A percentile compares a stretch with the other conserved stretches of the same genome.
These are phyloP conservation scores for Pelagia noctiluca DNA, from an alignment of 30 jellyfish, hydroid and myxozoan species.

Conservation along the genomic window DNA sequence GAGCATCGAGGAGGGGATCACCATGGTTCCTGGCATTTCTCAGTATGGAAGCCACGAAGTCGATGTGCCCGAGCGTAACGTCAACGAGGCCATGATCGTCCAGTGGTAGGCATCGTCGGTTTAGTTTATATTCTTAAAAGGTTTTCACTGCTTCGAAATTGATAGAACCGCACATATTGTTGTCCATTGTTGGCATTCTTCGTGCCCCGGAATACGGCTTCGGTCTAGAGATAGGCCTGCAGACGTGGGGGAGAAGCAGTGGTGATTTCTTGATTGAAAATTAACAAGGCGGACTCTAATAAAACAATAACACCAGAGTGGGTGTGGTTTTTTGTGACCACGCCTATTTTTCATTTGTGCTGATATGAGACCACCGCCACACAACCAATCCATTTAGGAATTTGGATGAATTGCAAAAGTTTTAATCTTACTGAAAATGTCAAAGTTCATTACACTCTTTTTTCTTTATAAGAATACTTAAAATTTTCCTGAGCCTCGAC, in stretches of 20 bases:
- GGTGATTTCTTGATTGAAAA: not conserved
- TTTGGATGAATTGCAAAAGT: too few species aligned
- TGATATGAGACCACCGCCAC: not conserved
- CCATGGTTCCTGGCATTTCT: constrained; percentile 37
- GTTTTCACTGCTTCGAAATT: not conserved
- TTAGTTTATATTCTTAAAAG: not conserved
- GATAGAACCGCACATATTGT: not conserved
- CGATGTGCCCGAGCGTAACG: constrained; percentile 46
- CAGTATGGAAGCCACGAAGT: constrained; percentile 18
- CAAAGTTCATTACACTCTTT: too few species aligned
- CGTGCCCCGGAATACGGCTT: not conserved
- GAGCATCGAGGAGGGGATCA: constrained; percentile 22
- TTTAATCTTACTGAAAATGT: too few species aligned
- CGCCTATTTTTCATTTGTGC: not conserved
- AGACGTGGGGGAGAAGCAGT: not conserved
- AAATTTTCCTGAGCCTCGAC: too few species aligned
- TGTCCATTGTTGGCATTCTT: not conserved
- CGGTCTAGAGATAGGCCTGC: not conserved
- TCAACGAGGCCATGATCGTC: constrained; percentile 33
- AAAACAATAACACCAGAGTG: too few species aligned
- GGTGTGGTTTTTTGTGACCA: too few species aligned
- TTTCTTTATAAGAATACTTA: too few species aligned
- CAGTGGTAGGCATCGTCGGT: constrained; percentile 24
- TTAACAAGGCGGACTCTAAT: too few species aligned
- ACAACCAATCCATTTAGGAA: too few species aligned